Evolutionary conservation across 1,140 invertebrate species (phyloP), one percentile per base, ranked within the genome.

Genomic region (Antheraea mylitta): DNA sequence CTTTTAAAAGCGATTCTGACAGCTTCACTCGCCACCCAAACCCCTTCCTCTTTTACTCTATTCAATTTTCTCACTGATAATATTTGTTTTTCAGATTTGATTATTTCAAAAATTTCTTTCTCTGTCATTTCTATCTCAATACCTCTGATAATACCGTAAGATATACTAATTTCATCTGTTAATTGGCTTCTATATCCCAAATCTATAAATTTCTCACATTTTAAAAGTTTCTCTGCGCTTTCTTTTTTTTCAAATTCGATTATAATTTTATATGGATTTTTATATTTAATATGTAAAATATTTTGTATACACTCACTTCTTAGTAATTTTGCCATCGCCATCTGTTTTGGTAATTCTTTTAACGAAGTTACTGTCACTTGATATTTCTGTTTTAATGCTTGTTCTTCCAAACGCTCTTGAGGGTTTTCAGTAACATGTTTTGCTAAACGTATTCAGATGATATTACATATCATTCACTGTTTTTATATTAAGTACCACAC

Each of bases 311-410:
- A 68, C 64, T 71, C 66, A 18, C 58, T 30, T 66, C 59, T 76
- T 22, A 78, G 36, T 68, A 76, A 59, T 71, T 72, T 78, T 7
- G 74, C 78, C 16, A 80, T 68, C 13, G 67, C 71, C 61, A 78
- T 70, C 64, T 78, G 74, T 61, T 77, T 79, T 0, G 71, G 73
- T 45, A 79, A 61, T 64, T 42, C 16, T 22, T 66, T 7, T 53
- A 66, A 18, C 1, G 71, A 72, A n/a, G 67, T 58, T 37, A 72
- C n/a, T 63, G 18, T 58, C 7, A 42, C 38, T 42, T 42, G 38
- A 42, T 9, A 42, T 42, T 42, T 42, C 38, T 42, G 38, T 9
- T 42, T 42, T 42, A 42, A 9, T 7, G 38, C 22, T 63, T 63
- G 22, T 63, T 30, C 61, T 30, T 9, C 6, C 18, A 22, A 36